Evolutionary conservation across 2,797 vertebrate genomes (phyloP).

Genomic region (Hyperoplus immaculatus): DNA sequence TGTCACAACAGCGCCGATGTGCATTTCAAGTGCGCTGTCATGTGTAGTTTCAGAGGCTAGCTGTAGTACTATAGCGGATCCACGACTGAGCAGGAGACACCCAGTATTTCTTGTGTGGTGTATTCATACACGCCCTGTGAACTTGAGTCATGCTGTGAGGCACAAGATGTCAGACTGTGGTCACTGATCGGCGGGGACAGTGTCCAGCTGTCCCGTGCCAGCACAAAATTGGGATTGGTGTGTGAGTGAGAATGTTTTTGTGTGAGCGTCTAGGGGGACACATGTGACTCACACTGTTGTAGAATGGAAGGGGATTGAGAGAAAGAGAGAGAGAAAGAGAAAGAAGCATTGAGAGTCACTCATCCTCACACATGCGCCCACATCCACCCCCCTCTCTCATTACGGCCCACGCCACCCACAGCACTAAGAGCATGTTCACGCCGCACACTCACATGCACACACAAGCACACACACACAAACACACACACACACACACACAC

Average conservation of each 20-base stretch:
- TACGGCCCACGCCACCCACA: conserved; percentile 65
- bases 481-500: conserved; percentile 12
- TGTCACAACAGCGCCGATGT: conserved; percentile 69
- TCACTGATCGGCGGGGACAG: conserved; percentile 57
- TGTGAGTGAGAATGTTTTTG: conserved; percentile 13
- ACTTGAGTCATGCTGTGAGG: conserved; percentile 55
- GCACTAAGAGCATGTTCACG: conserved; percentile 46
- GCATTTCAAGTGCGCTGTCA: conserved; percentile 64
- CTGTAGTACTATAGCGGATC: neutral
- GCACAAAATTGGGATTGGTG: conserved; percentile 43
- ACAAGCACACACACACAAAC: conserved; percentile 27
- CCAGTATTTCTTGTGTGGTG: conserved; percentile 9
- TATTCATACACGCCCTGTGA: conserved; percentile 14
- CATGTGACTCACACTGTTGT: conserved; percentile 57
- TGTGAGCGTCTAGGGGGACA: conserved; percentile 27
- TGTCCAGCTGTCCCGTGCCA: conserved; percentile 61
- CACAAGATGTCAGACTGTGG: conserved; percentile 59
- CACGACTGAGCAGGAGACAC: conserved; percentile 20
- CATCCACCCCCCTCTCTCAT: conserved; percentile 57
- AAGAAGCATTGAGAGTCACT: conserved; percentile 58
- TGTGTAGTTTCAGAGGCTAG: conserved; percentile 33
- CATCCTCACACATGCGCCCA: conserved; percentile 61
- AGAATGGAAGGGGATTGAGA: conserved; percentile 22
- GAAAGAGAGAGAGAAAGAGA: conserved; percentile 20
- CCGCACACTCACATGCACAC: conserved; percentile 29